Evolutionary conservation across 1,140 invertebrate species (phyloP).

Genomic region (Heliconius hewitsoni): DNA sequence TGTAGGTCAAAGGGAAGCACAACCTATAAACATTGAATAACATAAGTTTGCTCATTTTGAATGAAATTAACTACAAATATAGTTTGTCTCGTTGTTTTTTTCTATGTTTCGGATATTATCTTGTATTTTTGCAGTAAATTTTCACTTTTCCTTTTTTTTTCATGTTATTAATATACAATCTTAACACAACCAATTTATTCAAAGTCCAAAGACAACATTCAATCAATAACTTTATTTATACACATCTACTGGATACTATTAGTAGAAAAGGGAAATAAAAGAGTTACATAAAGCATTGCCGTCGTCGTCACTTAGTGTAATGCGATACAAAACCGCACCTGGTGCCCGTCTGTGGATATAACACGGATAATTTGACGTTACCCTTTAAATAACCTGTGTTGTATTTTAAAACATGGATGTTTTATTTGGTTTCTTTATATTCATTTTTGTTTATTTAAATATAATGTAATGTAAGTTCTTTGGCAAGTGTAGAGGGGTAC

Average conservation of each 20-base stretch:
- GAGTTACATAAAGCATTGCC: constrained; percentile 20
- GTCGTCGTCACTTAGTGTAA: constrained; percentile 38
- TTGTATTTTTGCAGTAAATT: too few species aligned
- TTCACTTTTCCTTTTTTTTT: background rate
- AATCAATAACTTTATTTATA: background rate
- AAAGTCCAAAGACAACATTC: background rate
- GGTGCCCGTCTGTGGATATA: constrained; percentile 18
- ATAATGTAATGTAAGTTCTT: too few species aligned
- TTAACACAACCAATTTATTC: background rate
- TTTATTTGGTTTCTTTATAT: background rate
- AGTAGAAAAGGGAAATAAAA: background rate
- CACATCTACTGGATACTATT: background rate
- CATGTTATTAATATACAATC: too few species aligned
- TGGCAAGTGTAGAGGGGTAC: too few species aligned
- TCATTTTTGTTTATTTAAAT: background rate
- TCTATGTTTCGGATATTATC: too few species aligned
- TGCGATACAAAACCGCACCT: constrained; percentile 27
- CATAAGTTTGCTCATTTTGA: too few species aligned
- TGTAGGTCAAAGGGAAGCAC: too few species aligned
- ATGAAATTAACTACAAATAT: too few species aligned
- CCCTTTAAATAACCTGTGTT: background rate
- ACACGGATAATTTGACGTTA: constrained; percentile 33
- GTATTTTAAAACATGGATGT: background rate
- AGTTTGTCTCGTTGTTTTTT: too few species aligned
- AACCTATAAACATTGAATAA: too few species aligned